Base-by-base conservation (phyloP, 2,797 vertebrate species). In the Neosilurus mollespiculum region DNA sequence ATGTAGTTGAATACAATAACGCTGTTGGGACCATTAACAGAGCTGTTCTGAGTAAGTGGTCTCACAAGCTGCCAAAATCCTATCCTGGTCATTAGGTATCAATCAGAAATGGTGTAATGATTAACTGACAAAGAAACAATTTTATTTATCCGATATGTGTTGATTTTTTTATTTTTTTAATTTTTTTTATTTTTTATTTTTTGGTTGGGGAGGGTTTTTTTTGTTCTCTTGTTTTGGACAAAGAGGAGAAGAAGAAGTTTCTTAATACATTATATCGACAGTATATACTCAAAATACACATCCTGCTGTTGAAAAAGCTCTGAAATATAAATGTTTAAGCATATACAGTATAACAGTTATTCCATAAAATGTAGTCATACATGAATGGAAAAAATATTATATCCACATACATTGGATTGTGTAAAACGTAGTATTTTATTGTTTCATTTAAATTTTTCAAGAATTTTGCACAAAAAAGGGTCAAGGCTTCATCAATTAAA, bases 81-180 rank as follows among this genome's bases (percentile, higher is more conserved):
- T 94, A 90, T 93, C 95, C 93, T 95, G 95, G 95, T 96, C 94
- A 95, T 96, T 95, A 93, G 87, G 91, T 91, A 89, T 96, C 95
- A 94, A 89, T 96, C 94, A 94, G 93, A 94, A 93, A 92, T 93
- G 92, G 92, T 94, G 93, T 95, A 94, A 93, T 95, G 93, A 96
- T 96, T 96, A 96, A 94, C 92, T 94, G 93, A 95, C 93, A 56
- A 85, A 78, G 24, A n/a, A 64, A 72, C 62, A 15, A 15, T 61
- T 81, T 62, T 77, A 64, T 78, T 59, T 14, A 69, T 78, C 12
- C 6, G 18, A n/a, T 81, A 37, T 53, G 56, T 81, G 83, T 80
- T 59, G 51, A 75, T 84, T 51, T 59, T 43, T 43, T 43, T 80
- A 58, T 65, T 26, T 0, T 18, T 0, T 15, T 24, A 15, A 43